Evolutionary conservation across 2,888 invertebrate genomes (phyloP), one percentile per base, ranked within the genome.

Genomic region (Tetranychus piercei): DNA sequence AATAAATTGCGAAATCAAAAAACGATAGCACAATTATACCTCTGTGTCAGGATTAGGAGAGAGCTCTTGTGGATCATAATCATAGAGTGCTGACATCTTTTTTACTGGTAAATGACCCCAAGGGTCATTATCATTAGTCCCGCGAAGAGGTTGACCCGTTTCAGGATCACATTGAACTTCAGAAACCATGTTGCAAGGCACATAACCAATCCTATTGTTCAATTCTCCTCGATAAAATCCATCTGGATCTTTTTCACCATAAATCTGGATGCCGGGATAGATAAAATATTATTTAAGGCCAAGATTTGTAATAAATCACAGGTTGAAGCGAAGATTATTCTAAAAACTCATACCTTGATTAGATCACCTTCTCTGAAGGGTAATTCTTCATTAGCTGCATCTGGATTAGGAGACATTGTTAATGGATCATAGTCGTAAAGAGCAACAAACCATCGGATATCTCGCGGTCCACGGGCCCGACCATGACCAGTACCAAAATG

Each of bases 221-320:
- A 90, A 88, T 82, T 97, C 96, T 72, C 97, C 99, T 89, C 93
- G 92, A 83, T 94, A 99, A 84, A 99, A 99, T n/a, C 99, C 99
- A 82, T 99, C 99, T 0, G 90, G 88, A 81, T 99, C 99, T 83
- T 95, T 95, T 79, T 96, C 96, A 5, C 97, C 97, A 86, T 89
- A 94, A 72, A 97, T 91, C 92, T 55, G 5, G 5, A 34, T 6
- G 7, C 15, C 9, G 55, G 55, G 15, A 55, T 15, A 0, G 55
- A 15, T 2, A 15, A 8, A 55, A 55, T 55, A 15, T 55, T 55
- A 55, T 15, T 55, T 0, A 4, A 34, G 34, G 4, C 5, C 34
- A 34, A 34, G 34, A 34, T 23, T 23, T 34, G 34, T 34, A 4
- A 4, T 4, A 34, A 34, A 0, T 34, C 3, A 34, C 3, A 34